Base-by-base conservation (phyloP, 2,113 vertebrate species). In the Amphilophus citrinellus region DNA sequence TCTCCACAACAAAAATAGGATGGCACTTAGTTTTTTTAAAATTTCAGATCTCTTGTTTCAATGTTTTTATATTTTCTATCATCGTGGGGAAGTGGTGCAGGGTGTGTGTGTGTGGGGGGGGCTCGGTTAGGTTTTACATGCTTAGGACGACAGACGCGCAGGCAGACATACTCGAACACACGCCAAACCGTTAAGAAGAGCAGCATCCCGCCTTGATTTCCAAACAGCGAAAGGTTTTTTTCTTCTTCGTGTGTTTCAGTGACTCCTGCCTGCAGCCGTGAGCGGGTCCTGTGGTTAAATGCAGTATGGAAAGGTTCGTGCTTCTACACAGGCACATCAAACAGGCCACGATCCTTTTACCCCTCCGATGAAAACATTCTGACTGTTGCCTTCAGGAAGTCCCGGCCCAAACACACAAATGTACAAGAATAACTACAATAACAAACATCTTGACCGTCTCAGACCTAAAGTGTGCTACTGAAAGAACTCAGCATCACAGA, bases 1-100 rank as follows among this genome's bases (percentile, higher is more conserved):
- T 90, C 88, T 95, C 90, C 96, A 96, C 93, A 92, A 91, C 93
- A 94, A 93, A 53, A 94, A 96, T 95, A 96, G 94, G 94, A 96
- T 95, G 94, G 95, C 95, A 95, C 93, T 95, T 96, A 95, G 94
- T 84, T 80, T 89, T 96, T 97, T 96, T 96, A 27, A 83, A 37
- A 85, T 83, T 90, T 88, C 83, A 27, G 90, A 96, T 95, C 94
- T 95, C 96, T 96, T 94, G 91, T 95, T 94, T 93, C 84, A 90
- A 87, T 91, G 89, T 94, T 92, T 93, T 91, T 93, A 93, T 94
- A 94, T 96, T 93, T 94, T 91, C 80, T 86, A 91, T 90, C 87
- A 71, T 89, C 65, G 37, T 80, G 78, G 82, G 22, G n/a, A 73
- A 44, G 18, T 27, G 27, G 24, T 24, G 24, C 24, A 3, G 0